Evolutionary conservation across 2,888 invertebrate species (phyloP), one percentile per base, ranked within the genome.

Genomic region (Dasypogon diadema): DNA sequence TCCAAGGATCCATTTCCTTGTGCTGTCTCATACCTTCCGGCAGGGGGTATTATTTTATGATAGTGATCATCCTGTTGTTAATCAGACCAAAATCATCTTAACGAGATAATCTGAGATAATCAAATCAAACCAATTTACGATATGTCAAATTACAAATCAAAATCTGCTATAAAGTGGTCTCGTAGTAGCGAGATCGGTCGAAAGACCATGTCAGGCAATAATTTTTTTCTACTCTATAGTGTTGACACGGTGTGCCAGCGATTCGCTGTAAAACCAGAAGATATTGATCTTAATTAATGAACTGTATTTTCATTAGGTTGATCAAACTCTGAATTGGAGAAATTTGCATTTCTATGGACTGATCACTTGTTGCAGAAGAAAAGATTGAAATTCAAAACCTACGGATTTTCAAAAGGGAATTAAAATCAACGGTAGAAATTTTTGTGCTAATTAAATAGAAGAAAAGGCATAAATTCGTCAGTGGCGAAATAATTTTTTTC

Each of bases 281-380:
- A 60, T 30, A 30, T 34, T 14, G 34, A 21, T 34, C 34, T 37
- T 60, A 60, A 60, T 34, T 60, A 60, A 60, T 60, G 60, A 60
- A 18, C 26, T 18, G 60, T 12, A 42, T 42, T 30, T 30, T 30
- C 34, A 1, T 42, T 42, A 34, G 3, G 60, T 60, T 60, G 34
- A 60, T 34, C 34, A 60, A 60, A 60, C 60, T 37, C 8, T 21
- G 34, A 18, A 30, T 30, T 24, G 16, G 3, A 26, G 26, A 37
- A 21, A 60, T 60, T 60, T 60, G 34, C 34, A 60, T 60, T 60
- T 60, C 34, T 60, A 60, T 37, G 34, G 21, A 37, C 34, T 14
- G 34, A 18, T 10, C 24, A 26, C 6, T 12, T 3, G 56, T 26
- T 56, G 24, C 60, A 18, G 37, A 60, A 37, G 30, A 60, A 60